Base-by-base conservation (phyloP, 2,888 invertebrate species). In the Lepidochitona cinerea region DNA sequence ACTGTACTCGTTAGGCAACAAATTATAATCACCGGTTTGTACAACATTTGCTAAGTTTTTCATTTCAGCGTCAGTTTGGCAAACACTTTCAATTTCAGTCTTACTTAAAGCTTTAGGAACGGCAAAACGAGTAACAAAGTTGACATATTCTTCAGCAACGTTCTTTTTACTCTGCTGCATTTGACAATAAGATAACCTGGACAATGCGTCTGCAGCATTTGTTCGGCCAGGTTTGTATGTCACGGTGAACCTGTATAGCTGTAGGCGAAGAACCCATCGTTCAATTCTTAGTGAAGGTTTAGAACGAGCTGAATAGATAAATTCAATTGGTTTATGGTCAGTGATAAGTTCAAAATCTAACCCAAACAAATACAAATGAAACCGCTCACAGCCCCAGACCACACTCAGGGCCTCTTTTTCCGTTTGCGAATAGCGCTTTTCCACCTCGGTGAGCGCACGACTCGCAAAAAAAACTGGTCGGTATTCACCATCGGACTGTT, bases 201-300 rank as follows among this genome's bases (percentile, higher is more conserved):
- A 41, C 18, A 41, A 41, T 41, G 18, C 41, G 18, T 41, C 41
- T 12, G 41, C 41, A 9, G 41, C 41, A 18, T 41, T 41, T 18
- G 9, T 18, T 41, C 9, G 9, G 9, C 41, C 41, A 41, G 41
- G 18, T n/a, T n/a, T n/a, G 18, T 65, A 66, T 65, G 26, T 35
- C 14, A 75, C 49, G 23, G 26, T 64, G 37, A 70, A 75, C 29
- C 18, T 64, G 33, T 65, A 75, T 1, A 32, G 71, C 35, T 66
- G 65, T 33, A 75, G 32, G 41, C 70, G 26, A 32, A 75, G 49
- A 5, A 68, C 59, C 74, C 74, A 76, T 52, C 76, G 29, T 70
- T 76, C 74, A 33, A 75, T 74, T n/a, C 74, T 23, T 7, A 71
- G 65, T 32, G 74, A 66, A 52, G 75, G 75, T 70, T 74, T 74